Conservation (phyloP, 2,797 vertebrate species). For the Macropus fuliginosus region DNA sequence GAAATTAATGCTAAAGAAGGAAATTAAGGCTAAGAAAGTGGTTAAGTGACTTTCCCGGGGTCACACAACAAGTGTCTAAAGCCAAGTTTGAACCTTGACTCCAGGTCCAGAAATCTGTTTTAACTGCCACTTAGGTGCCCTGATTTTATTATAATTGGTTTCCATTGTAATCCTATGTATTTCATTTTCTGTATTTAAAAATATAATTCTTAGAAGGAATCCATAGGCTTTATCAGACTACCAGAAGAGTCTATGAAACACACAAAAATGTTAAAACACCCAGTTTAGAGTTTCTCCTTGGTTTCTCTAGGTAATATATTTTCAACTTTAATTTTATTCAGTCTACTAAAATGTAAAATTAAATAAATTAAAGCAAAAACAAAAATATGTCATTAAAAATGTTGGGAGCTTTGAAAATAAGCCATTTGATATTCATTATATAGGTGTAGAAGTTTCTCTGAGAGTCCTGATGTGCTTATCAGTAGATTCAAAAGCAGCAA, state of each 20-base stretch:
- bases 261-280: not conserved
- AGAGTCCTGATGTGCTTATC: not conserved
- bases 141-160: not conserved
- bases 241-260: not conserved
- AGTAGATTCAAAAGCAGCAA: not conserved
- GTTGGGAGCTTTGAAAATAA: constrained; percentile 40
- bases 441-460: not conserved
- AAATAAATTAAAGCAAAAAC: not conserved
- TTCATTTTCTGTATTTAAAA: not conserved
- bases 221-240: not conserved
- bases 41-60: too few relatives aligned
- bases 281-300: not conserved
- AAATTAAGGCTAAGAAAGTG: not conserved
- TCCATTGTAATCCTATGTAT: not conserved
- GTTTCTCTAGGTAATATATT: not conserved
- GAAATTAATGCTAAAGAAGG: not conserved
- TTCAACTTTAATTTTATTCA: not conserved
- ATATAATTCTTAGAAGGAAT: not conserved
- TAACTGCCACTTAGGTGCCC: not conserved
- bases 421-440: not conserved
- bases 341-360: not conserved
- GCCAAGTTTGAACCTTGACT: not conserved
- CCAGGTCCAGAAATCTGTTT: not conserved
- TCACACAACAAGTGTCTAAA: not conserved
- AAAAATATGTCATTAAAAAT: not conserved